Base-by-base conservation (phyloP, 1,140 invertebrate genomes). In the Hyles euphorbiae region DNA sequence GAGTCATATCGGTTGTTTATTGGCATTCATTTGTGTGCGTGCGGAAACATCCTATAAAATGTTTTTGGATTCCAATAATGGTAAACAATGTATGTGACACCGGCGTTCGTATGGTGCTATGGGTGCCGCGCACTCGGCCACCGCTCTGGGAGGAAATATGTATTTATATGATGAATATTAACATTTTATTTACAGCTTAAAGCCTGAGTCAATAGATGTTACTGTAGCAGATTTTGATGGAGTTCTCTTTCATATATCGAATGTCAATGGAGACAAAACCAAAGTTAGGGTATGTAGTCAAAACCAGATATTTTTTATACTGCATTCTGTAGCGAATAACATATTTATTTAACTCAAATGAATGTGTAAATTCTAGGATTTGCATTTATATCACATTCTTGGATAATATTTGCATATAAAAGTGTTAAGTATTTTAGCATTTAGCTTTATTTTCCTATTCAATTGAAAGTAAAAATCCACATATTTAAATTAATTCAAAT, bases 141-240 rank as follows among this genome's bases (percentile, higher is more conserved):
- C 46, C n/a, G 8, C n/a, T 2, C 32, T 33, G 8, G 9, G 50
- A 34, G 34, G 22, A 7, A n/a, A 34, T 10, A 6, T 6, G 5
- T 52, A 52, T 48, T 7, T 48, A n/a, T 47, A 8, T 48, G 33
- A 34, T 34, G 34, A 56, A 48, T 34, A 48, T 82, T 82, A 68
- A 58, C 67, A 92, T 93, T 61, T 82, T 68, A 58, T 68, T 92
- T 93, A 61, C 90, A 99, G 98, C 59, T 94, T 94, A 79, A 99
- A 99, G 92, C 94, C 95, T 70, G 98, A 99, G 83, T 95, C 94
- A 61, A 97, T 98, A 74, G 97, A 99, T 90, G 94, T 99, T 67
- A 95, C 92, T 63, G 93, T 98, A 84, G 95, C 97, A 71, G 98
- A 99, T 92, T 99, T 99, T 91, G 98, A 99, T 93, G 98, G 98